phyloP scores from a whole-genome alignment of 2,113 vertebrate species.

The Pheucticus melanocephalus region DNA sequence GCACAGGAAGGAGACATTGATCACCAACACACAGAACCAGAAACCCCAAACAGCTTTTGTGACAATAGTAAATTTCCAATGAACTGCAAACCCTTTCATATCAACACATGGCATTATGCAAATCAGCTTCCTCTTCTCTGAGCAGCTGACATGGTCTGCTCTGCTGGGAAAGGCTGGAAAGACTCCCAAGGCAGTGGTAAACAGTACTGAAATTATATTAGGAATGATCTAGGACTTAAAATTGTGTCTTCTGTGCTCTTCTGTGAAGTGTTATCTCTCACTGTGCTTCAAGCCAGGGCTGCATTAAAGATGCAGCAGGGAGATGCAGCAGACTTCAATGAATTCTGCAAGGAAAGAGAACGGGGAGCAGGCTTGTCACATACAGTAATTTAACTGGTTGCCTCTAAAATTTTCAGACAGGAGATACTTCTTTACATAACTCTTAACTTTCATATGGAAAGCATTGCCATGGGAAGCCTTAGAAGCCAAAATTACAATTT shows the following conservation, averaged over 20 bases:
- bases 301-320: slow-evolving; percentile 44
- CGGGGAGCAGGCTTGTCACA: neutral
- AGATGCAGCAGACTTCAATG: neutral
- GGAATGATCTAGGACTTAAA: neutral
- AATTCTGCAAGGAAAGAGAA: neutral
- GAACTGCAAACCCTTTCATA: neutral
- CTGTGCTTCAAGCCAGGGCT: neutral
- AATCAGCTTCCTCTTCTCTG: neutral
- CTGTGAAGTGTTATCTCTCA: slow-evolving; percentile 15
- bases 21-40: neutral
- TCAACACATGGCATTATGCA: neutral
- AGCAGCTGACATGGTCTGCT: neutral
- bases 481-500: neutral
- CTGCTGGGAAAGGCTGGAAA: neutral
- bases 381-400: neutral
- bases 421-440: neutral
- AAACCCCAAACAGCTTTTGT: neutral
- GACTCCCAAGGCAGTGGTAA: slow-evolving; percentile 27
- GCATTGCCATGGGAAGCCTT: neutral
- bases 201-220: slow-evolving; percentile 8
- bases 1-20: neutral
- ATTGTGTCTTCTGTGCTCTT: neutral
- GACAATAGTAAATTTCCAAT: neutral
- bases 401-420: neutral
- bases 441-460: neutral